A percentile compares a stretch with the other conserved stretches of the same genome.
Conservation (phyloP, 2,888 invertebrate species). For the Drosophila nr. perissopoda region DNA sequence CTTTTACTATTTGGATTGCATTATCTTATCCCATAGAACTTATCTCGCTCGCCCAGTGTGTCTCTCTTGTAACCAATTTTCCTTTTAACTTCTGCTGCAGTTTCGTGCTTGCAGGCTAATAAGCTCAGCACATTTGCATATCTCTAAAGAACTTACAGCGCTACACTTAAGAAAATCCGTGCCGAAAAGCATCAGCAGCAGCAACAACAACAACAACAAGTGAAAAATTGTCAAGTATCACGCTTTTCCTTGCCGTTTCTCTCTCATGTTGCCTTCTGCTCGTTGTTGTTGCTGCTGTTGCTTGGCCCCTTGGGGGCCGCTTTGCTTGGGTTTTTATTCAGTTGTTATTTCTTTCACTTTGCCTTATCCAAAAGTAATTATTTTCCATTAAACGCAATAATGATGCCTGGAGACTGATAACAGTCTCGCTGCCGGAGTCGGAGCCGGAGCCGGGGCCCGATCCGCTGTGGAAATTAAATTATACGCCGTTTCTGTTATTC, state of each 20-base stretch:
- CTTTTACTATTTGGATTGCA: constrained; percentile 6
- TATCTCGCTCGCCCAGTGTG: background rate
- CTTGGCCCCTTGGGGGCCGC: constrained; percentile 20
- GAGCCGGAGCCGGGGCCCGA: constrained; percentile 13
- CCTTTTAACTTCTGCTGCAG: constrained; percentile 29
- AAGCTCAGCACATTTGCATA: constrained; percentile 53
- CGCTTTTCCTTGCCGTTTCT: constrained; percentile 21
- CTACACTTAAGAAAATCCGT: constrained; percentile 30
- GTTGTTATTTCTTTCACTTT: constrained; percentile 78
- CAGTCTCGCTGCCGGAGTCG: constrained; percentile 20
- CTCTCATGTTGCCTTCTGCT: background rate
- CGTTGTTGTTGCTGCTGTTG: constrained; percentile 5
- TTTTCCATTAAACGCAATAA: constrained; percentile 81
- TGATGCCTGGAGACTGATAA: constrained; percentile 73
- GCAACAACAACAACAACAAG: constrained; percentile 15
- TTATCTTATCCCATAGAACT: constrained; percentile 27
- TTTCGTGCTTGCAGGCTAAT: constrained; percentile 45
- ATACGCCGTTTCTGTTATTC: constrained; percentile 63
- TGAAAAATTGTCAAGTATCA: constrained; percentile 51
- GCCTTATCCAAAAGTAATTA: constrained; percentile 81
- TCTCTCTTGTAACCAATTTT: constrained; percentile 11
- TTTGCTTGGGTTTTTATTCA: constrained; percentile 30
- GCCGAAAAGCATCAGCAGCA: constrained; percentile 26
- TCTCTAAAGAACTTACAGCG: constrained; percentile 16
- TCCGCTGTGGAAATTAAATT: constrained; percentile 67